These are phyloP conservation scores for Dreissena polymorpha DNA, from an alignment of 1,140 invertebrate species.

Conservation along the genomic window DNA sequence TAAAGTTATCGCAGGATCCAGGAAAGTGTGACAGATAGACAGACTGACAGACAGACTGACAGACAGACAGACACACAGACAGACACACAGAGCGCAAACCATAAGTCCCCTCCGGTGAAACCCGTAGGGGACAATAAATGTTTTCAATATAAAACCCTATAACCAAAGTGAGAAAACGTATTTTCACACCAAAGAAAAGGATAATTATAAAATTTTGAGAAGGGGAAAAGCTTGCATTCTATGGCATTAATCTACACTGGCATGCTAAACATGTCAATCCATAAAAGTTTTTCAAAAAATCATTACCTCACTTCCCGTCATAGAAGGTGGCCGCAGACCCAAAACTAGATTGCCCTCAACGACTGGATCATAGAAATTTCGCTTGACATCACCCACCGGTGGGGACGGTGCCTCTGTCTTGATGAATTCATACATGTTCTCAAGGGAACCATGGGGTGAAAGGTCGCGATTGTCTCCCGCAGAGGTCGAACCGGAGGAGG, in stretches of 20 bases:
- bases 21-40: no score
- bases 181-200: no score
- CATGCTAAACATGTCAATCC: no score
- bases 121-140: no score
- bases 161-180: neutral
- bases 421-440: slow-evolving; percentile 76
- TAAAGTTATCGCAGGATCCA: no score
- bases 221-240: no score
- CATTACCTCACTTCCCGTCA: slow-evolving; percentile 49
- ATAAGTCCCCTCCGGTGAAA: no score
- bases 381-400: slow-evolving; percentile 43
- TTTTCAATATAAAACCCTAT: neutral
- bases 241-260: no score
- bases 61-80: no score
- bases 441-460: slow-evolving; percentile 73
- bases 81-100: no score
- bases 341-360: slow-evolving; percentile 31
- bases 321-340: slow-evolving; percentile 43
- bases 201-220: no score
- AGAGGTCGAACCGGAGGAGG: slow-evolving; percentile 62
- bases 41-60: no score
- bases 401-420: slow-evolving; percentile 65
- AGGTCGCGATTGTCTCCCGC: slow-evolving; percentile 67
- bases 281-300: neutral
- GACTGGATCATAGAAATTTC: slow-evolving; percentile 65